These are phyloP conservation scores for Albula goreensis DNA, from an alignment of 2,113 vertebrate species.

Conservation along the genomic window DNA sequence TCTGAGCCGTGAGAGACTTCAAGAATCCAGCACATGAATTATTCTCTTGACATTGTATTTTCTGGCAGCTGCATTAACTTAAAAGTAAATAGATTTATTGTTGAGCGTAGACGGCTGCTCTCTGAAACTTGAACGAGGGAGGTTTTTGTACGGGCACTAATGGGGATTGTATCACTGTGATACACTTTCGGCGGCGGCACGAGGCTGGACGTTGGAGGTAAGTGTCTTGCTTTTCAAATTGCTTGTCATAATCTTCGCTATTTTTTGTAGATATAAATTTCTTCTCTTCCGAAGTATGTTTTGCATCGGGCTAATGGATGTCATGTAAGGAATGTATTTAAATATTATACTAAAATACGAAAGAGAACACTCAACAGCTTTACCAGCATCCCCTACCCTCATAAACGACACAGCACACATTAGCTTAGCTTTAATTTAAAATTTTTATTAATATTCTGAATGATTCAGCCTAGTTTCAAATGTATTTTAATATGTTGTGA, in stretches of 20 bases:
- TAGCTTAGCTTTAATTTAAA: too few relatives aligned
- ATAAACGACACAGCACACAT: too few relatives aligned
- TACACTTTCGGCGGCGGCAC: constrained; percentile 4
- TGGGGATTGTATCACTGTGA: neutral
- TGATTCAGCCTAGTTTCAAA: too few relatives aligned
- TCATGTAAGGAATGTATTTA: neutral
- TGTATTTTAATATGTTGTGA: too few relatives aligned
- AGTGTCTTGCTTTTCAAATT: neutral
- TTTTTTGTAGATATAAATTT: neutral
- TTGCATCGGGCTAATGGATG: neutral
- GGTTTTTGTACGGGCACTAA: constrained; percentile 4
- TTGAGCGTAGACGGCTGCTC: neutral
- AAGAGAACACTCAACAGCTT: too few relatives aligned
- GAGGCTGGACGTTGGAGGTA: neutral
- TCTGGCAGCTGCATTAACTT: neutral
- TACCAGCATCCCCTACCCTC: too few relatives aligned
- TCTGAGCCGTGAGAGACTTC: too few relatives aligned
- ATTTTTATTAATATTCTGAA: too few relatives aligned
- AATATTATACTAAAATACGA: neutral
- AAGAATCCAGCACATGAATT: too few relatives aligned
- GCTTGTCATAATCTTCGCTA: neutral
- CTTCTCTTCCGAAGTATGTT: neutral
- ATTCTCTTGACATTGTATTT: neutral
- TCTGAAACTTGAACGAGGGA: neutral
- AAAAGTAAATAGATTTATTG: neutral